Evolutionary conservation across 2,888 invertebrate species (phyloP).

Genomic region (Dryadula phaetusa): DNA sequence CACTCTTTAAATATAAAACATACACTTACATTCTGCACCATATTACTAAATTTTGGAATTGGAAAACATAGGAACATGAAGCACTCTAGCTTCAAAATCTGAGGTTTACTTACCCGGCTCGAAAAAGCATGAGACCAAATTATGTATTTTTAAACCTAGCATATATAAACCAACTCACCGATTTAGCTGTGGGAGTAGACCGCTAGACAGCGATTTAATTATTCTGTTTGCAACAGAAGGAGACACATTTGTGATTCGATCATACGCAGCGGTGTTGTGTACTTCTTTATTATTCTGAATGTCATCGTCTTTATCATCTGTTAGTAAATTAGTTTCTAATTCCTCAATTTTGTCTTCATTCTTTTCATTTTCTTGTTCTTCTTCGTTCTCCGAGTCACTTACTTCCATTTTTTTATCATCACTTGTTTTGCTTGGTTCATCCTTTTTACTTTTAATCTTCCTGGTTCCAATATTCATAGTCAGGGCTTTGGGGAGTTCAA

Average conservation of each 20-base stretch:
- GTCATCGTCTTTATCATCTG: slow-evolving; percentile 64
- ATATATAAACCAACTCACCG: slow-evolving; percentile 65
- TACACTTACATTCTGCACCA: too few species aligned
- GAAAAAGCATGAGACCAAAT: too few species aligned
- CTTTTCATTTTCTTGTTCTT: slow-evolving; percentile 51
- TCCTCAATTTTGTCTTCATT: slow-evolving; percentile 53
- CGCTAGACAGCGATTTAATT: slow-evolving; percentile 87
- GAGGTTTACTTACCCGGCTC: too few species aligned
- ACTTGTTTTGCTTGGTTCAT: slow-evolving; percentile 45
- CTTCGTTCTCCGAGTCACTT: slow-evolving; percentile 40
- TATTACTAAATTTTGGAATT: too few species aligned
- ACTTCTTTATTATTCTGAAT: slow-evolving; percentile 64
- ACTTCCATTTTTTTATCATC: slow-evolving; percentile 46
- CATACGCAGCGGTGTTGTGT: slow-evolving; percentile 66
- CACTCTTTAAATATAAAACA: too few species aligned
- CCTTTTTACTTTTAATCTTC: slow-evolving; percentile 39
- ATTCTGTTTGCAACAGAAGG: slow-evolving; percentile 91
- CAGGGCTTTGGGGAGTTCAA: slow-evolving; percentile 68
- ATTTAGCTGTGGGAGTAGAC: slow-evolving; percentile 92
- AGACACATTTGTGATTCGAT: slow-evolving; percentile 83
- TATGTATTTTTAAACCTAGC: too few species aligned
- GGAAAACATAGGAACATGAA: too few species aligned
- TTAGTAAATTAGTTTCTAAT: slow-evolving; percentile 66
- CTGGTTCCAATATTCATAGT: slow-evolving; percentile 56
- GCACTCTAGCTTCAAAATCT: too few species aligned